Evolutionary conservation across 2,113 vertebrate genomes (phyloP).

Genomic region (Struthio camelus): DNA sequence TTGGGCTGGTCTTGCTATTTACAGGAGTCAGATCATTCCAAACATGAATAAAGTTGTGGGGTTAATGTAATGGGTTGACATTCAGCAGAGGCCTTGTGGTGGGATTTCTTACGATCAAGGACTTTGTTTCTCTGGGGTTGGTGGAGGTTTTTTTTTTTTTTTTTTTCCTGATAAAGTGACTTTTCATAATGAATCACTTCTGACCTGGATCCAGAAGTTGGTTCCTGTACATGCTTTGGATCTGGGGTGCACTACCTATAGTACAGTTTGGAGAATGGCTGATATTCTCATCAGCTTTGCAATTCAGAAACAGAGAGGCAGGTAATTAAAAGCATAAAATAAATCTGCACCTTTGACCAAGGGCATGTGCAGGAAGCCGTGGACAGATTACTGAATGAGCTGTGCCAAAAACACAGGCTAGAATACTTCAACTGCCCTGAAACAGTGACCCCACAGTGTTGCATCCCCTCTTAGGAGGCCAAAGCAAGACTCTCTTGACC

Average conservation of each 20-base stretch:
- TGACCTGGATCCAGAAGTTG: neutral
- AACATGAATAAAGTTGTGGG: neutral
- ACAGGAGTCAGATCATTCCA: neutral
- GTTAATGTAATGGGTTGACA: neutral
- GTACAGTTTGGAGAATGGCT: neutral
- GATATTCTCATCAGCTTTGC: neutral
- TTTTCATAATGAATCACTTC: neutral
- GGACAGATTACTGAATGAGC: neutral
- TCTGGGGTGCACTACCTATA: neutral
- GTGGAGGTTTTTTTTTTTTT: neutral
- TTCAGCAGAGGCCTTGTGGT: neutral
- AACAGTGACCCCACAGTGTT: rapidly evolving
- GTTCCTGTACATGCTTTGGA: neutral
- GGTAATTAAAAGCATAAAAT: neutral
- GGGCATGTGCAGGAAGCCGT: neutral
- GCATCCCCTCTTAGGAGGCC: neutral
- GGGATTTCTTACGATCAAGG: neutral
- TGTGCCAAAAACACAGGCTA: neutral
- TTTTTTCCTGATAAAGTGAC: neutral
- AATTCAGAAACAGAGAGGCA: neutral
- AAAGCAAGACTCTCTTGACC: neutral
- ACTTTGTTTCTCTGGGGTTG: neutral
- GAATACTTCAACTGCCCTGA: neutral
- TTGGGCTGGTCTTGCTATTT: neutral
- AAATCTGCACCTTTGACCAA: neutral